Percentiles rank a stretch among this genome's conserved stretches.
Evolutionary conservation across 2,797 vertebrate species (phyloP).

Genomic region (Tangara arthus): DNA sequence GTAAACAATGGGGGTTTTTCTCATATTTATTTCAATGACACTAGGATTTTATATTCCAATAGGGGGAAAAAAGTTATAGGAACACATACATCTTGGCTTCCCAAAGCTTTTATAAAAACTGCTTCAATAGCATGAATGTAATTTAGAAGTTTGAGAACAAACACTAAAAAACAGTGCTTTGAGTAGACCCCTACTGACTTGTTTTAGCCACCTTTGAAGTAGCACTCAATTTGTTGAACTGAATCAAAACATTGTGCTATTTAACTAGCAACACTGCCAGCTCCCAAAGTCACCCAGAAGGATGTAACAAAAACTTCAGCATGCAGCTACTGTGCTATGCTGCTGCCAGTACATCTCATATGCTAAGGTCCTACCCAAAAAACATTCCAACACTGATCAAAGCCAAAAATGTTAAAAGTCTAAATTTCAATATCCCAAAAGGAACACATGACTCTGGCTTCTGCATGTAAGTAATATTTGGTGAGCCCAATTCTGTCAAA

Average conservation of each 20-base stretch:
- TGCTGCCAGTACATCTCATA: not conserved
- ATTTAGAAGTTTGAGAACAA: not conserved
- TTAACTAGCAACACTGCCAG: not conserved
- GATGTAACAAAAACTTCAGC: not conserved
- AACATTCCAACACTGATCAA: not conserved
- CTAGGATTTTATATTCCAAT: not conserved
- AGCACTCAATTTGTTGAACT: not conserved
- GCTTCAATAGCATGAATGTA: not conserved
- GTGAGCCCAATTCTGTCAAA: not conserved
- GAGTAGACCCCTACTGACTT: not conserved
- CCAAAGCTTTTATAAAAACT: not conserved
- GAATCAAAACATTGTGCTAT: not conserved
- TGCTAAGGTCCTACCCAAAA: not conserved
- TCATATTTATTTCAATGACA: not conserved
- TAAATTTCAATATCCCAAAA: not conserved
- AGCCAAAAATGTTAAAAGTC: not conserved
- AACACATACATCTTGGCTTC: not conserved
- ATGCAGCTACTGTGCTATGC: not conserved
- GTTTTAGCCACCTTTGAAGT: not conserved
- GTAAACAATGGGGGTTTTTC: not conserved
- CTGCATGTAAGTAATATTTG: not conserved
- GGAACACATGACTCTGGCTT: not conserved
- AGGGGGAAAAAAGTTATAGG: fast-evolving
- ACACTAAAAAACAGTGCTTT: not conserved
- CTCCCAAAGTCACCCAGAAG: not conserved